These are phyloP conservation scores for Drosophila nigrodunni DNA, from an alignment of 1,140 invertebrate species.

Conservation along the genomic window DNA sequence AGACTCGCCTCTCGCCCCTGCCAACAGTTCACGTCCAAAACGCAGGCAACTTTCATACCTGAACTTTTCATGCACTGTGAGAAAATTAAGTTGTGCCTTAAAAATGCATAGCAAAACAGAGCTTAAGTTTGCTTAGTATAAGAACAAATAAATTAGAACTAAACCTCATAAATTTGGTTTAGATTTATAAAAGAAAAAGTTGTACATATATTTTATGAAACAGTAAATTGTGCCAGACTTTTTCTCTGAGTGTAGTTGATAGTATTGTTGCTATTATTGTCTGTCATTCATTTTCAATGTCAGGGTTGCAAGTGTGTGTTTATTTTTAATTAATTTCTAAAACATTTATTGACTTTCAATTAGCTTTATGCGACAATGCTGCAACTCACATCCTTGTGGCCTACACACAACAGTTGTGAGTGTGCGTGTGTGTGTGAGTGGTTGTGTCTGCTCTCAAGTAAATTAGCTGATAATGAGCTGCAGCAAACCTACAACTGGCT, in stretches of 20 bases:
- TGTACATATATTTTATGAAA: no score
- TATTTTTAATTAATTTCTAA: constrained; percentile 56
- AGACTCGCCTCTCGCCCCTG: constrained; percentile 37
- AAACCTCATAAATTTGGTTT: no score
- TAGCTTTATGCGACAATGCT: constrained; percentile 52
- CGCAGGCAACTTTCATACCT: constrained; percentile 71
- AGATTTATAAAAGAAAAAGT: no score
- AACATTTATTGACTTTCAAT: constrained; percentile 80
- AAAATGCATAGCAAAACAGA: no score
- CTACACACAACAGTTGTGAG: constrained; percentile 14
- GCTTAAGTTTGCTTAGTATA: no score
- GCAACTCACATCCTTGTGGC: constrained; percentile 66
- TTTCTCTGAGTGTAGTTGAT: constrained; percentile 16
- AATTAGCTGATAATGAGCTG: constrained; percentile 60
- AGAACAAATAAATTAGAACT: no score
- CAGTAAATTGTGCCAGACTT: neutral
- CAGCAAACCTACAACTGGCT: constrained; percentile 10
- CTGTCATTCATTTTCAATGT: constrained; percentile 81
- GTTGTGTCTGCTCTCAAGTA: constrained; percentile 50
- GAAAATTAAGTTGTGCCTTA: no score
- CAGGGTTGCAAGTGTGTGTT: constrained; percentile 61
- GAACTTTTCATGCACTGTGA: constrained; percentile 57
- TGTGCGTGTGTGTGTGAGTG: constrained; percentile 13
- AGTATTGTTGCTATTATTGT: constrained; percentile 18
- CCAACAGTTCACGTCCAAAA: constrained; percentile 8